These are phyloP conservation scores for Pristionchus exspectatus DNA, from an alignment of 2,888 invertebrate species.

Conservation along the genomic window DNA sequence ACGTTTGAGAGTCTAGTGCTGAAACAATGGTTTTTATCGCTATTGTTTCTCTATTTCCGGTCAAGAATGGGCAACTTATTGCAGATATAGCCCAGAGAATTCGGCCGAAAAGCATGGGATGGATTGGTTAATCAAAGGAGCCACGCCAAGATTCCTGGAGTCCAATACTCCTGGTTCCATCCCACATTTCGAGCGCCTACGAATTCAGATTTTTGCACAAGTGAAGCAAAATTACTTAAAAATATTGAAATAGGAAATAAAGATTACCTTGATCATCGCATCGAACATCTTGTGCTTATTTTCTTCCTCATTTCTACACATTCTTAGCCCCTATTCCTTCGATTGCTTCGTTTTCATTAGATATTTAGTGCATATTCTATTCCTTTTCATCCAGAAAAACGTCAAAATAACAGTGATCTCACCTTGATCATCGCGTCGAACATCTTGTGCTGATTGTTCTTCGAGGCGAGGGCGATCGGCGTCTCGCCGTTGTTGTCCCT, in stretches of 20 bases:
- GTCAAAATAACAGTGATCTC: neutral
- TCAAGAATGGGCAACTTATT: neutral
- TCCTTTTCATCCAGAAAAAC: neutral
- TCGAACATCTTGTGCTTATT: neutral
- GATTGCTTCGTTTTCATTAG: too few relatives aligned
- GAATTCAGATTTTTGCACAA: too few relatives aligned
- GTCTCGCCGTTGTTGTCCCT: conserved; percentile 24
- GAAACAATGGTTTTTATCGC: too few relatives aligned
- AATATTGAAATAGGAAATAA: too few relatives aligned
- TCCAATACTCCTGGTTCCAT: neutral
- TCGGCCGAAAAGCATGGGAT: neutral
- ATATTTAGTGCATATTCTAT: too few relatives aligned
- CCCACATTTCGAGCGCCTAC: neutral
- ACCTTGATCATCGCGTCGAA: conserved; percentile 52
- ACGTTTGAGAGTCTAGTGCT: too few relatives aligned
- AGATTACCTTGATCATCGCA: conserved; percentile 51
- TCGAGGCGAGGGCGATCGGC: conserved; percentile 40
- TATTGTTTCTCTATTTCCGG: too few relatives aligned
- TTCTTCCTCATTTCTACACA: too few relatives aligned
- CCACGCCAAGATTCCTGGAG: neutral
- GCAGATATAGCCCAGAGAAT: neutral
- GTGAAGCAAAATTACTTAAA: too few relatives aligned
- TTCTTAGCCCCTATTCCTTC: too few relatives aligned
- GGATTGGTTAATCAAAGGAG: neutral
- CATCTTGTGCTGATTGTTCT: conserved; percentile 44